Evolutionary conservation across 2,888 invertebrate species (phyloP).

Genomic region (Troides aeacus): DNA sequence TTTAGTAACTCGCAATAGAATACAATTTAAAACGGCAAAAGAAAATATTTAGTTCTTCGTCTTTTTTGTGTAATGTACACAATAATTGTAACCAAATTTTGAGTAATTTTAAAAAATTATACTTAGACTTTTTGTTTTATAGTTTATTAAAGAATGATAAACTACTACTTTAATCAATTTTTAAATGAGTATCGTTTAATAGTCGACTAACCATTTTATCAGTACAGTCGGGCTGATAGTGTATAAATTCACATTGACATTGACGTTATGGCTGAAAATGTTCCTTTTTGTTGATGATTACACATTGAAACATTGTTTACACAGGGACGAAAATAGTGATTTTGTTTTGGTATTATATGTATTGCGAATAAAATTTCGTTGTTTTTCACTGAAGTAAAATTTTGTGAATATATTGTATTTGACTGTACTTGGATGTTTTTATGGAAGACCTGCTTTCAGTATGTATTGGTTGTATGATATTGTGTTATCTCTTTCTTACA

Average conservation of each 20-base stretch:
- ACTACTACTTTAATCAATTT: not conserved
- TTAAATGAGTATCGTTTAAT: not conserved
- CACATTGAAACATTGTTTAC: no score
- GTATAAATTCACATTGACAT: not conserved
- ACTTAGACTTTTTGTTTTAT: not conserved
- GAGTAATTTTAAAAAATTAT: not conserved
- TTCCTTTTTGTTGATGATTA: no score
- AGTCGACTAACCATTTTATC: not conserved
- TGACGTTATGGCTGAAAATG: no score
- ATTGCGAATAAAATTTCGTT: not conserved
- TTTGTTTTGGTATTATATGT: no score
- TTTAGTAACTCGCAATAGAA: not conserved
- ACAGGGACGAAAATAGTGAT: no score
- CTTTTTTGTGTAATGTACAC: not conserved
- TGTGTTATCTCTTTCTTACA: slow-evolving; percentile 9
- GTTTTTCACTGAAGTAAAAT: not conserved
- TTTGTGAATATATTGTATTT: not conserved
- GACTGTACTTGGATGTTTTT: not conserved
- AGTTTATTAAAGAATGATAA: not conserved
- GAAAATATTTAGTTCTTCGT: not conserved
- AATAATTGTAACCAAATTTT: not conserved
- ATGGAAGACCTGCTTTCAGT: not conserved
- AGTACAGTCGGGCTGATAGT: not conserved
- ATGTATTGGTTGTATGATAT: not conserved
- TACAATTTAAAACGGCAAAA: not conserved